Percentiles rank a stretch among this genome's conserved stretches.
Evolutionary conservation across 2,888 invertebrate species (phyloP).

Genomic region (Cataglyphis rosenhaueri): DNA sequence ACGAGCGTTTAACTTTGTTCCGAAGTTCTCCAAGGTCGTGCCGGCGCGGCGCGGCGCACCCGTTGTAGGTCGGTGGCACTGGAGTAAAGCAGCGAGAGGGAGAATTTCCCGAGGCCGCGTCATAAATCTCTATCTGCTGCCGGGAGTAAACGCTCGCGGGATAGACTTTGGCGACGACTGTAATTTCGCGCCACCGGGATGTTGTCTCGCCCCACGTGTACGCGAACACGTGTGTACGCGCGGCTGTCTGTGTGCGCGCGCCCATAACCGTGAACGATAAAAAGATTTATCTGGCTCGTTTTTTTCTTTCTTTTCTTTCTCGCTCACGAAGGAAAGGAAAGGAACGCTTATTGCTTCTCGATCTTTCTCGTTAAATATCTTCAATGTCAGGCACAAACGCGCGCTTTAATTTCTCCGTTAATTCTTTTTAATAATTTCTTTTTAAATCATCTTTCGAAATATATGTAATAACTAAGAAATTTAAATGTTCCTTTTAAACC

Average conservation of each 20-base stretch:
- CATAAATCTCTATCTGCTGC: constrained; percentile 76
- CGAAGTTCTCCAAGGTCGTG: constrained; percentile 83
- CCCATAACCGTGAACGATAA: constrained; percentile 2
- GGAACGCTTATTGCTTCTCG: constrained; percentile 29
- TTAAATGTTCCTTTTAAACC: not conserved
- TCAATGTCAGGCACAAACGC: constrained; percentile 13
- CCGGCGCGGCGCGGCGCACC: constrained; percentile 73
- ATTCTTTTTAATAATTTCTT: not conserved
- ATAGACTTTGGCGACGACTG: constrained; percentile 74
- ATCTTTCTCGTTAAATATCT: constrained; percentile 32
- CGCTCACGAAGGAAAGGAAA: not conserved
- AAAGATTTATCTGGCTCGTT: constrained; percentile 40
- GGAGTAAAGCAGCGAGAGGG: constrained; percentile 66
- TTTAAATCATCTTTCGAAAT: not conserved
- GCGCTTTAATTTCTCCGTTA: constrained; percentile 7
- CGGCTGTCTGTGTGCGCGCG: not conserved
- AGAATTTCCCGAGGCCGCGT: constrained; percentile 73
- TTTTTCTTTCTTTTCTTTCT: not conserved
- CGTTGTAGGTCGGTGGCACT: constrained; percentile 79
- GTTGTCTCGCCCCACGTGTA: constrained; percentile 44
- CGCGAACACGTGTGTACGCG: not conserved
- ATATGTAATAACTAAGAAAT: not conserved
- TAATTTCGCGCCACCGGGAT: constrained; percentile 70
- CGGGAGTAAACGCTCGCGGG: constrained; percentile 70
- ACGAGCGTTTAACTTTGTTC: constrained; percentile 83